Conservation (phyloP, 2,113 vertebrate species). For the Dendropsophus ebraccatus region DNA sequence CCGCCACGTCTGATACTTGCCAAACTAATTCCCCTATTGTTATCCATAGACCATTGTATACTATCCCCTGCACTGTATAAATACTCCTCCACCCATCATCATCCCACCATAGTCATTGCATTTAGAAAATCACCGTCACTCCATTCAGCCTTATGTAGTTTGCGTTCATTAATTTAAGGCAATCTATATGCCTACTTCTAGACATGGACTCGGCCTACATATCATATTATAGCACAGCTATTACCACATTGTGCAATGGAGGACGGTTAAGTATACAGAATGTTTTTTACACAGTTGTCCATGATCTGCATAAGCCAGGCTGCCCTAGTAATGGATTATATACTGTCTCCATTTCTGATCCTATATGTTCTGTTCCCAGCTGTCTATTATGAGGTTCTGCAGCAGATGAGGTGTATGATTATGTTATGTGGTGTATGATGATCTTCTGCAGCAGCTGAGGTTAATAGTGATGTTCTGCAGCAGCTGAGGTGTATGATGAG, state of each 20-base stretch:
- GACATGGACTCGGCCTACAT: not conserved
- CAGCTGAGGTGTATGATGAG: not conserved
- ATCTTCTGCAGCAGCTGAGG: not conserved
- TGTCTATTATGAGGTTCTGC: not conserved
- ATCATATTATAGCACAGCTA: not conserved
- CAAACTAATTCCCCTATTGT: not conserved
- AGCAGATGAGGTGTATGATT: not conserved
- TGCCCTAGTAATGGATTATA: constrained; percentile 32
- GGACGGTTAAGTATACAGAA: constrained; percentile 14
- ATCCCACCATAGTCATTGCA: too few relatives aligned
- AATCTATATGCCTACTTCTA: not conserved
- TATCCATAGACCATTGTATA: not conserved
- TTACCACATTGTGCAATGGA: constrained; percentile 28
- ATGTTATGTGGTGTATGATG: not conserved
- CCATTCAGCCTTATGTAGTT: not conserved
- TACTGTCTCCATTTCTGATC: not conserved
- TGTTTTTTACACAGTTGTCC: constrained; percentile 27
- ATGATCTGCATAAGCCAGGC: constrained; percentile 25
- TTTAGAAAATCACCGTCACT: too few relatives aligned
- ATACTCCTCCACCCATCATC: too few relatives aligned
- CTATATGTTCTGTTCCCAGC: constrained; percentile 3
- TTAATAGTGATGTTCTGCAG: not conserved
- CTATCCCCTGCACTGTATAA: not conserved
- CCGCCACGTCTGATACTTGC: not conserved
- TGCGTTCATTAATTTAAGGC: not conserved